Base-by-base conservation (phyloP, 2,113 vertebrate genomes). In the Echinops telfairi region DNA sequence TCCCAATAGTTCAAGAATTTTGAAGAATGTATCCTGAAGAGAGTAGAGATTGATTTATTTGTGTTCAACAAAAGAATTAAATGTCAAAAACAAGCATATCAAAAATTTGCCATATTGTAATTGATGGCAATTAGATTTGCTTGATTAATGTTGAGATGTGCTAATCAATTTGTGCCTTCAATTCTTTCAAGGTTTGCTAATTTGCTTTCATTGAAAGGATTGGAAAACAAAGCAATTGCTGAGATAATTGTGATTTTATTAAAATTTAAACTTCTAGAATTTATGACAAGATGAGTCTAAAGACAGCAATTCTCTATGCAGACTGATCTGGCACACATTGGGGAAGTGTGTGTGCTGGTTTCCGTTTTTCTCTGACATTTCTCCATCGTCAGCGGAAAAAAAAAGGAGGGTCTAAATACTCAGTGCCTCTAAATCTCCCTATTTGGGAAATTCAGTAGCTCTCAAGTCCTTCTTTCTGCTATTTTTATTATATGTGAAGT, bases 151-250 rank as follows among this genome's bases (percentile, higher is more conserved):
- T 47, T 25, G 31, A 57, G 8, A 90, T 58, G 53, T 27, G 11
- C 29, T 94, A 70, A 62, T 92, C 19, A 83, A 81, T 71, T 91
- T 91, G 36, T 86, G 31, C 60, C 70, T 73, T 92, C 85, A 58
- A 78, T 82, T 89, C 17, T 78, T 95, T 23, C 40, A 92, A 15
- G 83, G 33, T 90, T 95, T 83, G n/a, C 43, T 86, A 84, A 94
- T 85, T 71, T 88, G 70, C 27, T 78, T 84, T 90, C 64, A 76
- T 90, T 85, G 31, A 90, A 91, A 78, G 62, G 33, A 88, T n/a
- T 86, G 68, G 36, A 91, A 80, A 38, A 47, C 22, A 70, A 76
- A 90, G 40, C 62, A 29, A 40, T 76, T 90, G 53, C 47, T 82
- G 25, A 58, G 64, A 70, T 84, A 90, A 82, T 66, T 66, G 1